Conservation (phyloP, 2,113 vertebrate species). For the Pongo pygmaeus region DNA sequence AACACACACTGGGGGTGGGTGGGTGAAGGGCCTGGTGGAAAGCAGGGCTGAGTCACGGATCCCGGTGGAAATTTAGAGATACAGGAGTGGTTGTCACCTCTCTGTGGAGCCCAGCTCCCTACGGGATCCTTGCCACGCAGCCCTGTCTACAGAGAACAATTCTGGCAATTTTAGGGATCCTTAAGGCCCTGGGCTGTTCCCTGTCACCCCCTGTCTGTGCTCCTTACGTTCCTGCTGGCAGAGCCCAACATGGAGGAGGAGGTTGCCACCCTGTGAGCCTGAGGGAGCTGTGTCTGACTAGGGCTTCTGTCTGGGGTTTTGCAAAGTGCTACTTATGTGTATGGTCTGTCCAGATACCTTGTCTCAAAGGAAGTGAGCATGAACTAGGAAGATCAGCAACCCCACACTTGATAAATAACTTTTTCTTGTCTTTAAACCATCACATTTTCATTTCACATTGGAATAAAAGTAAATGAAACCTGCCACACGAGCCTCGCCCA, state of each 20-base stretch:
- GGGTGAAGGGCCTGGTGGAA: not conserved
- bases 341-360: conserved; percentile 56
- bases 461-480: conserved; percentile 81
- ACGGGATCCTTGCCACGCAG: not conserved
- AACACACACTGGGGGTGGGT: conserved; percentile 42
- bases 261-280: not conserved
- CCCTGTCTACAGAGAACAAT: not conserved
- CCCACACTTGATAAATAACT: conserved; percentile 74
- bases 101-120: conserved; percentile 25
- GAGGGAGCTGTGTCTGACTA: not conserved
- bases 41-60: conserved; percentile 12
- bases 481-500: conserved; percentile 37
- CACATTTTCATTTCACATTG: conserved; percentile 80
- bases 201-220: not conserved
- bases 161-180: not conserved
- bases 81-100: not conserved
- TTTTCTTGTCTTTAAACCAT: conserved; percentile 80
- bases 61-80: not conserved
- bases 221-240: conserved; percentile 40
- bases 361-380: conserved; percentile 72
- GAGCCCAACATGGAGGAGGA: not conserved
- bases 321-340: not conserved
- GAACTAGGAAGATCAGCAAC: conserved; percentile 61
- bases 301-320: not conserved
- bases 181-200: not conserved